Base-by-base conservation (phyloP, 1,140 invertebrate species). In the Drosophila biarmipes region DNA sequence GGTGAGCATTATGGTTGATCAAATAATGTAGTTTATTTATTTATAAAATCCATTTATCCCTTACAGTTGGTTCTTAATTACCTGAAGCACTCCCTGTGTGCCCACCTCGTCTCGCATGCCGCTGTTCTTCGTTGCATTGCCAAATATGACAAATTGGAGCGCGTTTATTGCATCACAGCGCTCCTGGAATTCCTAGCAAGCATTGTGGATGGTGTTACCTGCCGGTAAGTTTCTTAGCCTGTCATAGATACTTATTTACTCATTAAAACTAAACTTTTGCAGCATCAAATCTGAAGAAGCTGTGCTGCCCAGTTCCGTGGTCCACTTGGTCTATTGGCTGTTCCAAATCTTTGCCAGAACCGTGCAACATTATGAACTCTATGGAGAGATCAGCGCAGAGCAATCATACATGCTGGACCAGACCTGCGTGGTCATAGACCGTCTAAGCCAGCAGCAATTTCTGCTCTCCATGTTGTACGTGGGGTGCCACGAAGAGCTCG, bases 21-120 rank as follows among this genome's bases (percentile, higher is more conserved):
- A n/a, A 19, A 21, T 10, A 21, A 19, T 4, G 24, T 45, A 31
- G 15, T 37, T 6, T 17, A 6, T 6, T 15, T 21, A n/a, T 19
- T 15, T 14, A 4, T 29, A 24, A 10, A 31, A 31, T 8, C 7
- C 17, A 12, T 34, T 61, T 4, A 19, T 10, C 0, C 10, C 2
- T 53, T 67, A 0, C 95, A 96, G 85, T 92, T 98, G 69, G 96
- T 98, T 31, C 93, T 99, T 68, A 97, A 97, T 15, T 99, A 98
- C 92, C 93, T 99, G 31, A 97, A 96, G 91, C 97, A 99, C 93
- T 98, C 96, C 5, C 92, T 98, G 34, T 96, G 96, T 79, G 96
- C 97, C 27, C 97, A 97, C 93, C 92, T 98, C 43, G 96, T 99
- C 0, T 98, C 97, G 2, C 97, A 97, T 93, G 96, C 96, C 14